Evolutionary conservation across 2,888 invertebrate genomes (phyloP), one percentile per base, ranked within the genome.

Genomic region (Trichopria drosophilae): DNA sequence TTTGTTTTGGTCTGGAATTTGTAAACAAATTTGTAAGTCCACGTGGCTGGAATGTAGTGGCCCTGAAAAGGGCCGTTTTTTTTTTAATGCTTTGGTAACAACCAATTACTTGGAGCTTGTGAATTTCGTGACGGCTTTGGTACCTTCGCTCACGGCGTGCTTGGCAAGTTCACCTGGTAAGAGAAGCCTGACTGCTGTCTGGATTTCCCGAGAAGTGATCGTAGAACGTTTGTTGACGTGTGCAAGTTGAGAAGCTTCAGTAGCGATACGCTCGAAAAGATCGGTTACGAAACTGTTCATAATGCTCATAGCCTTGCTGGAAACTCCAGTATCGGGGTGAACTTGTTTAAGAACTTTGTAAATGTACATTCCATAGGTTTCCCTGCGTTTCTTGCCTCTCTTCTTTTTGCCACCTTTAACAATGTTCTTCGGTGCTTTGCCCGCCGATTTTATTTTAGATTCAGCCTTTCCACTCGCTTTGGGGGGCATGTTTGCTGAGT

Each of bases 121-220:
- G 22, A 31, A 37, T 28, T 23, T 46, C 12, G 28, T 40, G 3
- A 57, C 52, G 4, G n/a, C n/a, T n/a, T n/a, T n/a, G n/a, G n/a
- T n/a, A n/a, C n/a, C n/a, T n/a, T n/a, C n/a, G n/a, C n/a, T 51
- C 57, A 55, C 51, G 10, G 56, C 56, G 23, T 56, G 58, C 23
- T 59, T 59, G 6, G 59, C 55, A 15, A 57, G 50, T 43, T 59
- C 57, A 22, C 59, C 59, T 19, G 59, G 58, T 24, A 56, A 49
- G 12, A 57, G 31, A n/a, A n/a, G n/a, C 81, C 0, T 86, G 86
- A 0, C 45, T 84, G 77, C 55, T 83, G 84, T n/a, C n/a, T n/a
- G n/a, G n/a, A n/a, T n/a, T n/a, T n/a, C n/a, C n/a, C n/a, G n/a
- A n/a, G n/a, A n/a, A 0, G 82, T 81, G 65, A 90, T 78, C 0